Evolutionary conservation across 2,888 invertebrate genomes (phyloP).

Genomic region (Lasioglossum oenotherae): DNA sequence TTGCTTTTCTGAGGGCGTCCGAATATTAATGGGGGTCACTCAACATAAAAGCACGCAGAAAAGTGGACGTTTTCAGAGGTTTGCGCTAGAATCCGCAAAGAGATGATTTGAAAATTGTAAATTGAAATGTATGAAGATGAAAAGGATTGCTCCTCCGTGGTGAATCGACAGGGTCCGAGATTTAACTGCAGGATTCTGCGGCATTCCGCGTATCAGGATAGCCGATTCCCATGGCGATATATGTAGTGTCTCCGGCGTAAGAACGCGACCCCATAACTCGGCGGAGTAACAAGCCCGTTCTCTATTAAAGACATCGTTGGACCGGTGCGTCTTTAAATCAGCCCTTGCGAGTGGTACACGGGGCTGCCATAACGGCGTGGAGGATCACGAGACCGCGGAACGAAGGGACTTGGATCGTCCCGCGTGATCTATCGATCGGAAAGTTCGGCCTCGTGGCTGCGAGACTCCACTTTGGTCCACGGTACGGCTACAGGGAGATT

Average conservation of each 20-base stretch:
- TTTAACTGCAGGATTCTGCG: neutral
- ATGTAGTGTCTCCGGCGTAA: constrained; percentile 24
- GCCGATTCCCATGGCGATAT: constrained; percentile 2
- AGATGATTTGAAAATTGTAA: too few relatives aligned
- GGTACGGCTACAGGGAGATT: constrained; percentile 44
- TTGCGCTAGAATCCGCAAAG: too few relatives aligned
- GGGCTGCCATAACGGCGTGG: constrained; percentile 4
- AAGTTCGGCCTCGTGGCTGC: constrained; percentile 25
- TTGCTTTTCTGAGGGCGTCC: too few relatives aligned
- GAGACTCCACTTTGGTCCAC: constrained; percentile 1
- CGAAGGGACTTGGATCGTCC: constrained; percentile 5
- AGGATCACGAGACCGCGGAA: constrained; percentile 38
- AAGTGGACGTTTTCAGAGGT: too few relatives aligned
- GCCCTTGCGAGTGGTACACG: constrained; percentile 10
- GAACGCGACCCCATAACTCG: constrained; percentile 54
- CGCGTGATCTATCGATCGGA: constrained; percentile 45
- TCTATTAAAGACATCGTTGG: constrained; percentile 31
- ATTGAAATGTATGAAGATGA: neutral
- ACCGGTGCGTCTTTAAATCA: constrained; percentile 38
- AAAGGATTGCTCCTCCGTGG: neutral
- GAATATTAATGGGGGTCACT: too few relatives aligned
- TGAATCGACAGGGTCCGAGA: neutral
- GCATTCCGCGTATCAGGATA: neutral
- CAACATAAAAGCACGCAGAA: too few relatives aligned
- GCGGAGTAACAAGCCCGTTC: constrained; percentile 41